Evolutionary conservation across 2,888 invertebrate species (phyloP).

Genomic region (Alsophila aescularia): DNA sequence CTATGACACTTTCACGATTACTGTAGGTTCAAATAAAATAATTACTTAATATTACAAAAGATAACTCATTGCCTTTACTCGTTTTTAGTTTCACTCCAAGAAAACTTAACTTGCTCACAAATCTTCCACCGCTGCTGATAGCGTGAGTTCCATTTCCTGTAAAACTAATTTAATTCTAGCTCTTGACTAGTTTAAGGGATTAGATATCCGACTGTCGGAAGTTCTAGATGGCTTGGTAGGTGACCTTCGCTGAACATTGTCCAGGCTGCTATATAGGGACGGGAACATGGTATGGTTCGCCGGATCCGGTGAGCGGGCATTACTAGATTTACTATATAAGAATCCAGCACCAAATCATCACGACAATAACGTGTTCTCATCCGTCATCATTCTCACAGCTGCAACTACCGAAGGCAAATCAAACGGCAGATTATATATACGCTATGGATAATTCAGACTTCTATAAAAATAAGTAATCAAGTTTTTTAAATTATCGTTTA

Average conservation of each 20-base stretch:
- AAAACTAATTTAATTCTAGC: constrained; percentile 1
- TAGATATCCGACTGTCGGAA: not conserved
- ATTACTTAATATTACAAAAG: too few species aligned
- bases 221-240: not conserved
- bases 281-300: not conserved
- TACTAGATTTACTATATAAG: too few species aligned
- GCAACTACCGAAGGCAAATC: too few species aligned
- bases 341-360: too few species aligned
- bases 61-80: not conserved
- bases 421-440: too few species aligned
- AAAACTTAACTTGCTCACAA: not conserved
- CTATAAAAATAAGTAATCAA: too few species aligned
- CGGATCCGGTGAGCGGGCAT: not conserved
- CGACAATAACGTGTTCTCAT: too few species aligned
- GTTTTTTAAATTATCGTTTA: too few species aligned
- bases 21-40: too few species aligned
- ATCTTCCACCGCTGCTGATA: not conserved
- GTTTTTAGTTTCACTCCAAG: not conserved
- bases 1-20: too few species aligned
- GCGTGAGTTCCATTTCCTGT: not conserved
- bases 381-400: too few species aligned
- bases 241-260: not conserved
- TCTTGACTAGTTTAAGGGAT: constrained; percentile 1
- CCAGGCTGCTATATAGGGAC: not conserved
- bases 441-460: too few species aligned